These are phyloP conservation scores for Felis chaus DNA, from an alignment of 2,113 vertebrate species.

Conservation along the genomic window DNA sequence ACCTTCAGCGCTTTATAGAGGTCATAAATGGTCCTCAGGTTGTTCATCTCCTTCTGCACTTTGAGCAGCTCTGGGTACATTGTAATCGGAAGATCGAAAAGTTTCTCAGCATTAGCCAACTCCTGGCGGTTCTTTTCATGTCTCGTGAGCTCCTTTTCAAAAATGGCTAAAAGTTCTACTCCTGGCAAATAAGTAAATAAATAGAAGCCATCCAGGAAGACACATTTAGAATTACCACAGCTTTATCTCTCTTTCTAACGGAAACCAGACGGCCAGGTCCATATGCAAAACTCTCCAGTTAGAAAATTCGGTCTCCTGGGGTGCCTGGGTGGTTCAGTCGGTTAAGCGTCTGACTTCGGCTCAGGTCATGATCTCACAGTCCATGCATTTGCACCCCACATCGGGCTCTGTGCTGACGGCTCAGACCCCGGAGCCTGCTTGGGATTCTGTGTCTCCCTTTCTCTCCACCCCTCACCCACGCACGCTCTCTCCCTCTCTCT, in stretches of 20 bases:
- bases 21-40: conserved; percentile 89
- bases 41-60: conserved; percentile 91
- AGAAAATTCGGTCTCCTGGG: not conserved
- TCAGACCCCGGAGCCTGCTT: too few relatives aligned
- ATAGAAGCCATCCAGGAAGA: not conserved
- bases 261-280: not conserved
- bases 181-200: conserved; percentile 81
- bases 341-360: too few relatives aligned
- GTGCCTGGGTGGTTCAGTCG: too few relatives aligned
- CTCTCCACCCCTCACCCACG: too few relatives aligned
- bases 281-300: fast-evolving
- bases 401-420: too few relatives aligned
- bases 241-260: fast-evolving
- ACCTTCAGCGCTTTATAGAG: conserved; percentile 91
- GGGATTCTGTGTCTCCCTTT: too few relatives aligned
- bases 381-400: too few relatives aligned
- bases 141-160: conserved; percentile 87
- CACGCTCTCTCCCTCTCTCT: too few relatives aligned
- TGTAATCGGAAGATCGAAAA: conserved; percentile 91
- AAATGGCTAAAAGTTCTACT: conserved; percentile 85
- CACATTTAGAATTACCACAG: fast-evolving
- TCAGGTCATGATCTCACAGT: too few relatives aligned
- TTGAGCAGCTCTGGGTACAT: conserved; percentile 87
- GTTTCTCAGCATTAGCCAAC: conserved; percentile 91
- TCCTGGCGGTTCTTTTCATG: conserved; percentile 86